These are phyloP conservation scores for Euplagia quadripunctaria DNA, from an alignment of 2,888 invertebrate species.

Conservation along the genomic window DNA sequence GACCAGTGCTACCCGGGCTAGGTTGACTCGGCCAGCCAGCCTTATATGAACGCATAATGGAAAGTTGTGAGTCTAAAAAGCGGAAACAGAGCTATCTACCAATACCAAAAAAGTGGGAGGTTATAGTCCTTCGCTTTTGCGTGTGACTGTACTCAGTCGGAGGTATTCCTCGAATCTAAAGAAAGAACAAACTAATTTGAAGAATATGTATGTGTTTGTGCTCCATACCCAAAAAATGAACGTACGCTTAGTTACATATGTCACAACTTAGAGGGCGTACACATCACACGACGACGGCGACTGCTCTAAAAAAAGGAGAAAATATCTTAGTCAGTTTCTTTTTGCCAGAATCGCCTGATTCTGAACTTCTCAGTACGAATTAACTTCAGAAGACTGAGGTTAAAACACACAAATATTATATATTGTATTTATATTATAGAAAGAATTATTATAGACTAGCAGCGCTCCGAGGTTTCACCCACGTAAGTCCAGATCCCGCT, in stretches of 20 bases:
- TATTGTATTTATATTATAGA: too few species aligned
- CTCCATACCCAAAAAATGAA: constrained; percentile 61
- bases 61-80: too few species aligned
- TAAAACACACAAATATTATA: too few species aligned
- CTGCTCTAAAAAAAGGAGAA: not conserved
- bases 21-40: too few species aligned
- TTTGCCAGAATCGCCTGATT: not conserved
- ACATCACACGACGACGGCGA: not conserved
- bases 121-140: constrained; percentile 36
- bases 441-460: too few species aligned
- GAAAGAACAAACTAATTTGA: constrained; percentile 71
- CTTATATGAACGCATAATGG: too few species aligned
- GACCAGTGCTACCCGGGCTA: too few species aligned
- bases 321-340: not conserved
- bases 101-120: too few species aligned
- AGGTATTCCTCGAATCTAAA: constrained; percentile 73
- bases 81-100: too few species aligned
- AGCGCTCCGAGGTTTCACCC: too few species aligned
- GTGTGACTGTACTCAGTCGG: constrained; percentile 62
- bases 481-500: too few species aligned
- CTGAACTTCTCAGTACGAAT: not conserved
- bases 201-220: constrained; percentile 65
- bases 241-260: constrained; percentile 31
- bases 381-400: not conserved
- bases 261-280: constrained; percentile 13